Conservation (phyloP, 1,140 invertebrate species). For the Bombus waltoni region DNA sequence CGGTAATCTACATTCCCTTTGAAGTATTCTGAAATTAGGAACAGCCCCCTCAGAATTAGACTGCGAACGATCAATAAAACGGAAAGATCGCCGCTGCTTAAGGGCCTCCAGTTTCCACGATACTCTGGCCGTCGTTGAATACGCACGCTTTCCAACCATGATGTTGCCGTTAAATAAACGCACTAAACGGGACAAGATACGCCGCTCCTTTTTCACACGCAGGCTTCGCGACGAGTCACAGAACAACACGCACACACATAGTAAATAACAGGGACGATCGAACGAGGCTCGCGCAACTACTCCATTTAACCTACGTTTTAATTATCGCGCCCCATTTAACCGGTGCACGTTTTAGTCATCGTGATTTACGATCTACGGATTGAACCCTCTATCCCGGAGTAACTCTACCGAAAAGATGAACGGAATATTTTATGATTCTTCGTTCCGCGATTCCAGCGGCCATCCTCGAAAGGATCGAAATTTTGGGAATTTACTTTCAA, state of each 20-base stretch:
- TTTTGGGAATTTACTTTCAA: neutral
- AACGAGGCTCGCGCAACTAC: neutral
- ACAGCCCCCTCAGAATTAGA: neutral
- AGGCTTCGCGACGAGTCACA: neutral
- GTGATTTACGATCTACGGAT: conserved; percentile 3
- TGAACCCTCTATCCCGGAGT: neutral
- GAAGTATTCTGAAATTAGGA: neutral
- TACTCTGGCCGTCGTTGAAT: neutral
- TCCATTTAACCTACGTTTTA: conserved; percentile 35
- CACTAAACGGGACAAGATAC: neutral
- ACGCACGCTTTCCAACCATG: neutral
- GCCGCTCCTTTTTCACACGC: neutral
- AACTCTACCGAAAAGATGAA: neutral
- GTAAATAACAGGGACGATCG: conserved; percentile 23
- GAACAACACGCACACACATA: neutral
- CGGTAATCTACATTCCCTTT: neutral
- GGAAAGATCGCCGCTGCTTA: neutral
- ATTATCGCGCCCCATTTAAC: conserved; percentile 13
- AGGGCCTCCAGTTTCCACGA: neutral
- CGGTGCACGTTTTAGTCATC: neutral
- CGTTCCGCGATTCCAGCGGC: neutral
- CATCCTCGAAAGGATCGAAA: neutral
- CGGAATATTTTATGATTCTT: neutral
- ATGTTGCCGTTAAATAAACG: neutral
- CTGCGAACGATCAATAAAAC: neutral